Evolutionary conservation across 2,888 invertebrate genomes (phyloP).

Genomic region (Allophyes oxyacanthae): DNA sequence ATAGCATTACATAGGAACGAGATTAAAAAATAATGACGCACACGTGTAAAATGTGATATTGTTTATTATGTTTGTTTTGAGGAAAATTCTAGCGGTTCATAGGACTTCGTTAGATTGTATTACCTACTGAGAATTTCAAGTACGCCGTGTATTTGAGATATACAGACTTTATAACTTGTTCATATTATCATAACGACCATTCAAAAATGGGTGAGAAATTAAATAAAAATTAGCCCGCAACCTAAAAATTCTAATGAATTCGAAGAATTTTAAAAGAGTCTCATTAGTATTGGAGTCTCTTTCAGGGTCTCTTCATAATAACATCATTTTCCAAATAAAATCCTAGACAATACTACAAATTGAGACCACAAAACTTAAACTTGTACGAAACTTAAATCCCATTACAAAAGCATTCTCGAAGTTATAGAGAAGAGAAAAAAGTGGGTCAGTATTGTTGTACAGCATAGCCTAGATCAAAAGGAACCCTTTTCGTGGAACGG

Average conservation of each 20-base stretch:
- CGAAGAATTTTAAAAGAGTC: too few species aligned
- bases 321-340: too few species aligned
- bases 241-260: too few species aligned
- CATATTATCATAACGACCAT: too few species aligned
- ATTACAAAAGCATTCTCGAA: not conserved
- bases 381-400: constrained; percentile 1
- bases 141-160: too few species aligned
- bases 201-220: too few species aligned
- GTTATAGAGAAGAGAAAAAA: constrained; percentile 13
- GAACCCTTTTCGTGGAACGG: constrained; percentile 58
- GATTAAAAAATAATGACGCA: constrained; percentile 50
- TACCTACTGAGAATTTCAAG: constrained; percentile 22
- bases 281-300: too few species aligned
- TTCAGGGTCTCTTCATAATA: too few species aligned
- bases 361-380: too few species aligned
- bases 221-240: too few species aligned
- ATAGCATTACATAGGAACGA: constrained; percentile 43
- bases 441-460: constrained; percentile 24
- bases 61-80: constrained; percentile 6
- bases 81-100: constrained; percentile 8
- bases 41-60: constrained; percentile 27
- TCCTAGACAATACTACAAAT: too few species aligned
- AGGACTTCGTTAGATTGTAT: constrained; percentile 19
- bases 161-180: too few species aligned
- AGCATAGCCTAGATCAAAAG: constrained; percentile 30